Evolutionary conservation across 2,888 invertebrate genomes (phyloP).

Genomic region (Abrostola tripartita): DNA sequence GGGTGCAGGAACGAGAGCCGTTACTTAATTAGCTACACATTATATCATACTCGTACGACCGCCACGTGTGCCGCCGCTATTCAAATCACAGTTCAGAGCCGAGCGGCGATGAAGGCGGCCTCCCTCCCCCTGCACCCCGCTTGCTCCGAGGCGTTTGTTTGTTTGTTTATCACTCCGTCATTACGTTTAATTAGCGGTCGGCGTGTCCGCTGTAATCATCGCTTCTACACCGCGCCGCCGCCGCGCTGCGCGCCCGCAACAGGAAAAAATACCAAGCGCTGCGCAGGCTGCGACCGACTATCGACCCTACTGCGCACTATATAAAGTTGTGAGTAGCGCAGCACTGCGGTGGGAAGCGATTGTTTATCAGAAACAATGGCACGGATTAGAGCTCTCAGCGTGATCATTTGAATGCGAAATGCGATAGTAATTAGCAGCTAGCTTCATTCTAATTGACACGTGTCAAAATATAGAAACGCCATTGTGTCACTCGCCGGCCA

Average conservation of each 20-base stretch:
- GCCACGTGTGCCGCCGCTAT: constrained; percentile 24
- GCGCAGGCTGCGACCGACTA: neutral
- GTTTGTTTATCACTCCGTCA: constrained; percentile 76
- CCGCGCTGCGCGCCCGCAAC: constrained; percentile 22
- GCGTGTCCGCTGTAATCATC: constrained; percentile 47
- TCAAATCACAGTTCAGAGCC: constrained; percentile 25
- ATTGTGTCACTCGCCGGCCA: neutral
- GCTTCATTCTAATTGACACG: constrained; percentile 48
- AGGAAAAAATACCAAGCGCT: constrained; percentile 5
- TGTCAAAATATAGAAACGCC: constrained; percentile 28
- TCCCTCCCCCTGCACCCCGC: no score
- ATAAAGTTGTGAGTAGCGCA: constrained; percentile 17
- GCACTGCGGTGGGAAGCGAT: constrained; percentile 51
- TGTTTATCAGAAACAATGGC: constrained; percentile 61
- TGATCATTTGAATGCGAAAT: constrained; percentile 57
- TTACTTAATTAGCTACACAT: constrained; percentile 45
- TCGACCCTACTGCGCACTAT: neutral
- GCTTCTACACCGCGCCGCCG: constrained; percentile 19
- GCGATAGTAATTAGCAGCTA: constrained; percentile 49
- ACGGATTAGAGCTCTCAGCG: constrained; percentile 56
- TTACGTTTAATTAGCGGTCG: constrained; percentile 71
- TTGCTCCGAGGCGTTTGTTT: constrained; percentile 43
- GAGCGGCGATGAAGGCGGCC: constrained; percentile 15
- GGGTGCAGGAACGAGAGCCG: no score
- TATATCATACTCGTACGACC: constrained; percentile 18